Evolutionary conservation across 2,113 vertebrate genomes (phyloP), one percentile per base, ranked within the genome.

Genomic region (Lethenteron reissneri): DNA sequence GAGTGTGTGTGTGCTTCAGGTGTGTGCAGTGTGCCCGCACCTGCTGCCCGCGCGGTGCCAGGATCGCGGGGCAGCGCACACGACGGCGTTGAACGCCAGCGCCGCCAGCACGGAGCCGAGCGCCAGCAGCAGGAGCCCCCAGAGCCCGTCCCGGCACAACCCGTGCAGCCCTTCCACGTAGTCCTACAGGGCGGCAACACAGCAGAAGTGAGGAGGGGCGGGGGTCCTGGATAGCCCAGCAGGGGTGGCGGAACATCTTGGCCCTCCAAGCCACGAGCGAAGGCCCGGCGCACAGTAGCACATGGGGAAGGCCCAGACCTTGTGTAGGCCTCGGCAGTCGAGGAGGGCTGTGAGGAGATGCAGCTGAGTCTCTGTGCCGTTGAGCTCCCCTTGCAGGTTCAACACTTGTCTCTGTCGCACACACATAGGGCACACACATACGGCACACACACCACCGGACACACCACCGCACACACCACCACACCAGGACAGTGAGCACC

Each of bases 321-420:
- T 97, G 80, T 96, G 90, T 74, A 97, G 83, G 60, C 90, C 89
- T 58, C 90, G 82, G 83, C 92, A 97, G 79, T 96, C 89, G 79
- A 97, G 76, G 82, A 97, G 78, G 73, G 92, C 92, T 0, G 88
- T 97, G 70, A 97, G 83, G 80, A 95, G 90, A 80, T 97, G 94
- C 68, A 97, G 82, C 73, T 85, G 81, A 71, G 83, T 81, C 80
- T 97, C 94, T 0, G 92, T 89, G 10, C 84, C 79, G 81, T 95
- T 97, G 72, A 97, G 80, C 77, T 95, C 74, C 72, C 80, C 78
- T 79, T 97, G 91, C 74, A 88, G 85, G 2, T 81, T 83, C 62
- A 88, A 79, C 2, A 97, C 83, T 70, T 97, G 88, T 76, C 80
- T 84, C 94, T 97, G 85, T 0, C 19, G 41, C 41, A 41, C 41